Evolutionary conservation across 2,113 vertebrate genomes (phyloP).

Genomic region (Willisornis vidua): DNA sequence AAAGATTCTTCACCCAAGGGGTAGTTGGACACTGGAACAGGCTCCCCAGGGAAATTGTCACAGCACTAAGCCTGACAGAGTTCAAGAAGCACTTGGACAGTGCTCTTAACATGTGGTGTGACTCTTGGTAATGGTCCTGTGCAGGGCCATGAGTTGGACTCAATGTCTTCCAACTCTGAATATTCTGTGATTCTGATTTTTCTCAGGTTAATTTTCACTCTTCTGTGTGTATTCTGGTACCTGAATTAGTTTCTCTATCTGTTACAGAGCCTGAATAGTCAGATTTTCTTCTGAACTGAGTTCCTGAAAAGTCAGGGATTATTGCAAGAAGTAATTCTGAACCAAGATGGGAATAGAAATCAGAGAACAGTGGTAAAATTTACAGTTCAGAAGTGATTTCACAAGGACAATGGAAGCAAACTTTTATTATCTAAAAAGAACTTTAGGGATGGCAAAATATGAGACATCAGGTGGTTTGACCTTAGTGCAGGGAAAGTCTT

Average conservation of each 20-base stretch:
- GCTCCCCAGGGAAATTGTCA: background rate
- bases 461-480: background rate
- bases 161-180: background rate
- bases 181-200: background rate
- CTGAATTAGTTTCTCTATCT: background rate
- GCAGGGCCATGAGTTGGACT: background rate
- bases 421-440: slow-evolving; percentile 2
- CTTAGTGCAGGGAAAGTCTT: background rate
- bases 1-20: background rate
- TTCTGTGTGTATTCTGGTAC: background rate
- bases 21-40: background rate
- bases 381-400: background rate
- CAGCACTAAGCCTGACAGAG: background rate
- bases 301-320: background rate
- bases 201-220: background rate
- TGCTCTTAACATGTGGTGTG: background rate
- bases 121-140: background rate
- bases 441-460: background rate
- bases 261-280: background rate
- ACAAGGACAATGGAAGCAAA: background rate
- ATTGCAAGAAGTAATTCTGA: background rate
- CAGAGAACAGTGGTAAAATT: background rate
- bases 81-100: background rate
- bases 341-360: background rate
- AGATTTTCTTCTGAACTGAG: background rate